Base-by-base conservation (phyloP, 2,797 vertebrate species). In the Enteromius anoplus region DNA sequence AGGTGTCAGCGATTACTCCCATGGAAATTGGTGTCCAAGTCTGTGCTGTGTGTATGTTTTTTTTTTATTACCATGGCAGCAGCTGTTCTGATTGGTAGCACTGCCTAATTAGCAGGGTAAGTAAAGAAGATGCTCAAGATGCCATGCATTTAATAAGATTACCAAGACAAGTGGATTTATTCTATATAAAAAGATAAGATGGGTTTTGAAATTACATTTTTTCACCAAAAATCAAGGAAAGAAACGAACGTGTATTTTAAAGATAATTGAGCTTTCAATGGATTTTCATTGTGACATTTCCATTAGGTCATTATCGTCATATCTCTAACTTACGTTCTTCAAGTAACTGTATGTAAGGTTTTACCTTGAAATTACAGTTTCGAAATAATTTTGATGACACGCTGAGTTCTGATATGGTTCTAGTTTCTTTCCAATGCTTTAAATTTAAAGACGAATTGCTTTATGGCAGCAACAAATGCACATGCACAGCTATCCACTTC, bases 21-120 rank as follows among this genome's bases (percentile, higher is more conserved):
- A 53, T 19, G 69, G 26, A 15, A 17, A 86, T 84, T 83, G 88
- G 80, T 72, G 73, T 89, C 68, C 92, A 88, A 91, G 91, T 92
- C 90, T 87, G 77, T 66, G 23, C 23, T 40, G 75, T 34, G 65
- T 73, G 76, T 82, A 92, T 88, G 84, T 26, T 91, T 91, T 91
- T 91, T 91, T 86, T 86, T 85, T 82, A 88, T 92, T 68, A 10
- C 83, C 47, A 87, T 90, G 89, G 88, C 86, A 88, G 91, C 92
- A 92, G 90, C 89, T 93, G 90, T 85, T 90, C 85, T 91, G 85
- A 86, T 89, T 81, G 75, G 85, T 87, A 84, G 71, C 80, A 70
- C 88, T 85, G 83, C 37, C 40, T 86, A 89, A 85, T 88, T 87
- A 89, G 64, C 83, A 85, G 87, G 85, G 82, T 84, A 76, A 84